These are phyloP conservation scores for Esox niger DNA, from an alignment of 2,113 vertebrate species.

Conservation along the genomic window DNA sequence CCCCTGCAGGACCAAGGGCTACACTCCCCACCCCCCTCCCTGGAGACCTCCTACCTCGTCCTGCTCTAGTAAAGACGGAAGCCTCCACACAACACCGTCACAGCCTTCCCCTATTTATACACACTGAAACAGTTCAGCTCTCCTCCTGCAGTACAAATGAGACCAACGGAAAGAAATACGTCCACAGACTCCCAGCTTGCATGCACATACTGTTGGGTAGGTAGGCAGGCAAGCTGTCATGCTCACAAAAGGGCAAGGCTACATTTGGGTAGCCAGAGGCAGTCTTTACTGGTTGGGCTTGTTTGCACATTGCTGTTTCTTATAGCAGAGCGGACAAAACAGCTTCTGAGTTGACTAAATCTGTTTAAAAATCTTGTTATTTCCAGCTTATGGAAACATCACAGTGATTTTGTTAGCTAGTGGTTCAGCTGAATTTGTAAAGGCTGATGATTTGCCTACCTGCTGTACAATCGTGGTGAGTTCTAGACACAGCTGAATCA, in stretches of 20 bases:
- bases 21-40: background rate
- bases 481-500: slow-evolving; percentile 96
- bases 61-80: background rate
- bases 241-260: slow-evolving; percentile 9
- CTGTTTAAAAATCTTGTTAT: background rate
- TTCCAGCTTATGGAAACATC: background rate
- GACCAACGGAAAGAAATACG: background rate
- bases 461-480: slow-evolving; percentile 96
- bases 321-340: background rate
- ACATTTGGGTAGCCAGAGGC: background rate
- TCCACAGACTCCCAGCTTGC: background rate
- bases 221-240: too few relatives aligned
- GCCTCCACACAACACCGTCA: background rate
- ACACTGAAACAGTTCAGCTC: background rate
- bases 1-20: background rate
- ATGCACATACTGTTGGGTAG: background rate
- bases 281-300: background rate
- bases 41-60: background rate
- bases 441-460: slow-evolving; percentile 66
- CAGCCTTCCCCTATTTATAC: background rate
- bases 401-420: background rate
- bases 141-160: background rate
- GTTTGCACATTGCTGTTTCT: background rate
- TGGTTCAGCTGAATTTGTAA: background rate
- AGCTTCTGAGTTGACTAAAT: background rate